Evolutionary conservation across 1,140 invertebrate genomes (phyloP), one percentile per base, ranked within the genome.

Genomic region (Drosophila quadrilineata): DNA sequence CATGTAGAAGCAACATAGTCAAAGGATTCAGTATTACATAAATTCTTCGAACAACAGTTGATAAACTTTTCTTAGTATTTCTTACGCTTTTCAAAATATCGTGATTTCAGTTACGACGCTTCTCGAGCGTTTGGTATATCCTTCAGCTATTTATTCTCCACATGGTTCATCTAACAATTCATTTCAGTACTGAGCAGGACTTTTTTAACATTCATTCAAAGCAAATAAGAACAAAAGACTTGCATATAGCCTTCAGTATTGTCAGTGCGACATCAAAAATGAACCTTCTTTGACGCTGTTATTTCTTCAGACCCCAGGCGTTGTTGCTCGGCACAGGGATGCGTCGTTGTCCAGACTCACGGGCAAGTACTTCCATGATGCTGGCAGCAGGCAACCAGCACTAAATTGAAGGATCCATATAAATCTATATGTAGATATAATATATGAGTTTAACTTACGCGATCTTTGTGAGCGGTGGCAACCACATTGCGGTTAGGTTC

Each of bases 401-500:
- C 93, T 96, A 73, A 41, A 91, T n/a, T n/a, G 89, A 56, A 38
- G n/a, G 1, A 12, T 22, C 1, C 3, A 24, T 2, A 16, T 50
- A 57, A n/a, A 21, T 35, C 31, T 0, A 36, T 16, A 49, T 21
- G 6, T 24, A 28, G 0, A 10, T 5, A 6, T 9, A 2, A 5
- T 10, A 24, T 4, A 3, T 12, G 36, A 16, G 46, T 50, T 57
- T 57, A 28, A 64, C 64, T 80, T 87, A 95, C 94, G 91, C 93
- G 94, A 66, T 95, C 94, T 86, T 93, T 96, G 36, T 93, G 92
- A 24, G 98, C 98, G 14, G 96, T 98, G 3, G 95, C 97, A 17
- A 98, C 96, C 6, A 99, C 94, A 91, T 98, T 99, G 57, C 97
- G 92, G 86, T 98, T 98, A 0, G 97, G 98, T 88, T 99, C 97